Percentiles rank a stretch among this genome's conserved stretches.
Conservation (phyloP, 1,140 invertebrate species). For the Trachelipus rathkii region DNA sequence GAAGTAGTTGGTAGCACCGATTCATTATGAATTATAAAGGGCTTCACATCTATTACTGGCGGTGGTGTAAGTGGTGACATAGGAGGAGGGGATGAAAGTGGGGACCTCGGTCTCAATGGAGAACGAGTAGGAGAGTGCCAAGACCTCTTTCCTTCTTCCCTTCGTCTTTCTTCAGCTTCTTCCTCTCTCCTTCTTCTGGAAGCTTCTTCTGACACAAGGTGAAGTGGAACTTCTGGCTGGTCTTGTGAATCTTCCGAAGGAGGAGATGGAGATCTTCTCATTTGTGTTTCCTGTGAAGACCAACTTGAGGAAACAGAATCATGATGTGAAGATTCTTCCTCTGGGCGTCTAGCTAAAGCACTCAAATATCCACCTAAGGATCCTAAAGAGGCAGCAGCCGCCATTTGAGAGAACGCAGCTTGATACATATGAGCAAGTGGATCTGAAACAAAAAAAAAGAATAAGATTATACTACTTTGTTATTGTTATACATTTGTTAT, state of each 20-base stretch:
- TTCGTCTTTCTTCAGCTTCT: conserved; percentile 39
- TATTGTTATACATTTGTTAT: too few species aligned
- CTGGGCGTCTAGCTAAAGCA: conserved; percentile 30
- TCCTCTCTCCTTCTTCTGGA: conserved; percentile 38
- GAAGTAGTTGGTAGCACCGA: background rate
- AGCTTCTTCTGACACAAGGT: conserved; percentile 42
- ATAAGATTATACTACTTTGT: background rate
- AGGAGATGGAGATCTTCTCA: conserved; percentile 33
- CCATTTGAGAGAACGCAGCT: conserved; percentile 36
- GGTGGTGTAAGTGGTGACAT: conserved; percentile 31
- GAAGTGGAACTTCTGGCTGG: conserved; percentile 32
- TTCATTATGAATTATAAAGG: background rate
- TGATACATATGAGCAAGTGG: conserved; percentile 39
- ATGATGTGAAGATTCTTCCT: conserved; percentile 21
- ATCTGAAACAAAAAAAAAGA: conserved; percentile 16
- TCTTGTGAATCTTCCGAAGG: conserved; percentile 38
- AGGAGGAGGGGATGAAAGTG: conserved; percentile 27
- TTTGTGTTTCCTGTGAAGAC: conserved; percentile 27
- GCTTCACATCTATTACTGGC: conserved; percentile 25
- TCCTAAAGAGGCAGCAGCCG: conserved; percentile 30
- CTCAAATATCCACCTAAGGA: conserved; percentile 32
- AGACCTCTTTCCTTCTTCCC: conserved; percentile 33
- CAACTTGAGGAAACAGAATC: conserved; percentile 14
- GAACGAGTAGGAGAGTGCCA: conserved; percentile 35
- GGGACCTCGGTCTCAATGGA: conserved; percentile 28